Evolutionary conservation across 1,140 invertebrate genomes (phyloP).

Genomic region (Megalopta genalis): DNA sequence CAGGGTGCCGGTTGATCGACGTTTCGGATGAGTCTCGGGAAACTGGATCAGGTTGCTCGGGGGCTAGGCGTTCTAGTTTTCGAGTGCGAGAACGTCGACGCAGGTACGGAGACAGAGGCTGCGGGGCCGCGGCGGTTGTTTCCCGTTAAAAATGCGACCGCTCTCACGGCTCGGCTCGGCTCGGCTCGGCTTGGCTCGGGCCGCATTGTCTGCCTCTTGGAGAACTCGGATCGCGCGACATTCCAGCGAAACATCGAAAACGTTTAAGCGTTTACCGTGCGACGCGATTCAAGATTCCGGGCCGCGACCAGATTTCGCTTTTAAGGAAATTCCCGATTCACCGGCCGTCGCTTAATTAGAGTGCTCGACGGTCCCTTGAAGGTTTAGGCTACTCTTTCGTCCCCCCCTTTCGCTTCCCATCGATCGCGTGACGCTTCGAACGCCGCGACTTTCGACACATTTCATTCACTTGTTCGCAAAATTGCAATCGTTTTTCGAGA

Average conservation of each 20-base stretch:
- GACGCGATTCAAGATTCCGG: neutral
- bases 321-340: constrained; percentile 8
- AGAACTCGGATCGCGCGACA: constrained; percentile 20
- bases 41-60: constrained; percentile 45
- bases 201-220: constrained; percentile 28
- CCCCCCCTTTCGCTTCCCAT: no score
- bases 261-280: constrained; percentile 18
- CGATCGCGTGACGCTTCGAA: no score
- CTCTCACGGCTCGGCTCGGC: no score
- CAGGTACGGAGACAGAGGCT: neutral
- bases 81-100: constrained; percentile 27
- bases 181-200: neutral
- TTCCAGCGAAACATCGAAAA: constrained; percentile 42
- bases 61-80: constrained; percentile 43
- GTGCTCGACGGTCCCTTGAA: no score
- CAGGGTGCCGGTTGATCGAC: constrained; percentile 19
- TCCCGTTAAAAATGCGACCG: constrained; percentile 41
- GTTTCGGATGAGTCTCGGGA: constrained; percentile 29
- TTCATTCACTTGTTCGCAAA: no score
- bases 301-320: constrained; percentile 11
- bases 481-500: no score
- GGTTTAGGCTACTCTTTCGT: no score
- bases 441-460: no score
- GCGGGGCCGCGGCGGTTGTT: constrained; percentile 9
- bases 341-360: constrained; percentile 1